Conservation (phyloP, 53 echinoderm and acorn worm genomes). For the Actinopyga echinites region DNA sequence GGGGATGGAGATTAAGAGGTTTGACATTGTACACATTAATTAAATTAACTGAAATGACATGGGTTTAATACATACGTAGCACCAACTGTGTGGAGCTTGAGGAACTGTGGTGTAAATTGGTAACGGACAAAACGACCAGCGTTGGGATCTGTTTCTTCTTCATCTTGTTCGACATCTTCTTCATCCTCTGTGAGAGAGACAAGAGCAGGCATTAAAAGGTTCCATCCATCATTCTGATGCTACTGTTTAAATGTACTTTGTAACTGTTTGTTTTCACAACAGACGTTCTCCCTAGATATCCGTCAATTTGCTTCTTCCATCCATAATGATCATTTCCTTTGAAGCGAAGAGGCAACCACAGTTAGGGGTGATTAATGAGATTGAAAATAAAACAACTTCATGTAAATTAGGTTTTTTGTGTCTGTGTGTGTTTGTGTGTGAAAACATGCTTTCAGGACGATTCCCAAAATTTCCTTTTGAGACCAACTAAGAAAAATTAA, state of each 20-base stretch:
- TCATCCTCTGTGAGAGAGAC: constrained; percentile 73
- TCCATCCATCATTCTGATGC: background rate
- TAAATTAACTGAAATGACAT: no score
- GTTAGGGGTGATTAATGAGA: no score
- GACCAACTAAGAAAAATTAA: no score
- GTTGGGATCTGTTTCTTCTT: constrained; percentile 91
- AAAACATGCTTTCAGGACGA: no score
- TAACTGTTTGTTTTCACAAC: background rate
- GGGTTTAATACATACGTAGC: constrained; percentile 79
- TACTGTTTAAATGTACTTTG: background rate
- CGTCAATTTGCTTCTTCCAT: background rate
- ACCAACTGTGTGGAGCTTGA: constrained; percentile 89
- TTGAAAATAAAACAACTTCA: no score
- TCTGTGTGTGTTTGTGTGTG: no score
- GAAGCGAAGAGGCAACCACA: no score
- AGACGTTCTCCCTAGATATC: background rate
- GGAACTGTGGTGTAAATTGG: constrained; percentile 98
- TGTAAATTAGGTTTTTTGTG: no score
- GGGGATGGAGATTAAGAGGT: no score
- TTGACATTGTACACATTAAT: no score
- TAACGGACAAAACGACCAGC: constrained; percentile 97
- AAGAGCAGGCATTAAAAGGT: background rate
- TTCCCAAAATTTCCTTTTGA: no score
- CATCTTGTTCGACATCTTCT: constrained; percentile 91
- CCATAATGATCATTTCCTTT: no score